Evolutionary conservation across 1,140 invertebrate species (phyloP).

Genomic region (Oryctes rhinoceros): DNA sequence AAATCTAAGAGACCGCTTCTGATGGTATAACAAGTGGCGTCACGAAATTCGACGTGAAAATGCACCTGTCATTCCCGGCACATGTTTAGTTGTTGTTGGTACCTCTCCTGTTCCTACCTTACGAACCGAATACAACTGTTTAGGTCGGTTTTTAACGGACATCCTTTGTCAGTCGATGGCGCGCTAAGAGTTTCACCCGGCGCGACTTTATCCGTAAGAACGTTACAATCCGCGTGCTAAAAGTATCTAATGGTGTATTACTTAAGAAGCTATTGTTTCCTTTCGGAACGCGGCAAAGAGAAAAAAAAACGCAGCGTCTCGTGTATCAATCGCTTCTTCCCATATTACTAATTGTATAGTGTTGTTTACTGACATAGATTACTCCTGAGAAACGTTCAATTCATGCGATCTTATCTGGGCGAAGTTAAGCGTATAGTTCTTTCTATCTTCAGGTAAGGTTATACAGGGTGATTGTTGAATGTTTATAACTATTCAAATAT

Average conservation of each 20-base stretch:
- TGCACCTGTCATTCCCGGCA: constrained; percentile 20
- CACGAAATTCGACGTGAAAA: constrained; percentile 6
- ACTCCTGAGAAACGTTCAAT: constrained; percentile 17
- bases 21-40: background rate
- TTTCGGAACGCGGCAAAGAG: background rate
- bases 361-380: constrained; percentile 36
- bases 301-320: constrained; percentile 4
- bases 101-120: background rate
- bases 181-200: background rate
- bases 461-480: background rate
- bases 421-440: constrained; percentile 13
- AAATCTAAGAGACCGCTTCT: background rate
- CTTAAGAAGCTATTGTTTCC: constrained; percentile 14
- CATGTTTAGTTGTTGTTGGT: constrained; percentile 6
- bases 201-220: background rate
- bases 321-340: constrained; percentile 23
- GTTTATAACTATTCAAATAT: no score
- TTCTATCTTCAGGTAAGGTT: constrained; percentile 4
- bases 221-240: background rate
- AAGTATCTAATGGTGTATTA: constrained; percentile 28
- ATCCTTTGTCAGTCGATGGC: background rate
- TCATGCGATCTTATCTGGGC: constrained; percentile 1
- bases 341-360: constrained; percentile 29
- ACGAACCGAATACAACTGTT: background rate
- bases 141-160: constrained; percentile 18